Base-by-base conservation (phyloP, 2,888 invertebrate genomes). In the Amblyjoppa proteus region DNA sequence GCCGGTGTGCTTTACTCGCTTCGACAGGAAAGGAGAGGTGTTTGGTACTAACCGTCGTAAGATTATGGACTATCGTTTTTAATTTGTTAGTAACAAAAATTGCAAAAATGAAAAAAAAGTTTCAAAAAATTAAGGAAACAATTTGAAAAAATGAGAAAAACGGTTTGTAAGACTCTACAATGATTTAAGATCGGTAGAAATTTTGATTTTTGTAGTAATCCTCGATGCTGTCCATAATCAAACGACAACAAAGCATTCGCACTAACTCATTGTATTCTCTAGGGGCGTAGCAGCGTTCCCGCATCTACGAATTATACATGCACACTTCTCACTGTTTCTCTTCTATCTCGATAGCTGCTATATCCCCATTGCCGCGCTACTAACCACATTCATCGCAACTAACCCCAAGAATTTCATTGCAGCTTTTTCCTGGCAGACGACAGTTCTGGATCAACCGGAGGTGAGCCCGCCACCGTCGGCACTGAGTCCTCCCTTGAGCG, bases 371-470 rank as follows among this genome's bases (percentile, higher is more conserved):
- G 88, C 87, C 87, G 85, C 89, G 87, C 90, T 90, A 90, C 90
- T 91, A 91, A 91, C 90, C 87, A 90, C 88, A 88, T 76, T 89
- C 89, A 91, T 91, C 88, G 84, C 88, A 85, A 92, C 89, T 92
- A 91, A 92, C 90, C 71, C 81, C 89, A 87, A 86, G 78, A 89
- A 92, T 92, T 91, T 91, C 90, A 91, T 93, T 93, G 85, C 91
- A 94, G 94, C 92, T 91, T 92, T 92, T 90, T 91, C 92, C 89
- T 93, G 93, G 93, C 92, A 92, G 90, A 92, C 92, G 87, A 92
- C 92, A 87, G 91, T 93, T 79, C 71, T 92, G 89, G 93, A 94
- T 81, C 93, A 92, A 84, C 88, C 92, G 82, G 93, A 93, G 87
- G 91, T 93, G 88, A 93, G 92, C 87, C 92, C 93, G 70, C 93